Conservation (phyloP, 2,797 vertebrate species). For the Anguilla obscura region DNA sequence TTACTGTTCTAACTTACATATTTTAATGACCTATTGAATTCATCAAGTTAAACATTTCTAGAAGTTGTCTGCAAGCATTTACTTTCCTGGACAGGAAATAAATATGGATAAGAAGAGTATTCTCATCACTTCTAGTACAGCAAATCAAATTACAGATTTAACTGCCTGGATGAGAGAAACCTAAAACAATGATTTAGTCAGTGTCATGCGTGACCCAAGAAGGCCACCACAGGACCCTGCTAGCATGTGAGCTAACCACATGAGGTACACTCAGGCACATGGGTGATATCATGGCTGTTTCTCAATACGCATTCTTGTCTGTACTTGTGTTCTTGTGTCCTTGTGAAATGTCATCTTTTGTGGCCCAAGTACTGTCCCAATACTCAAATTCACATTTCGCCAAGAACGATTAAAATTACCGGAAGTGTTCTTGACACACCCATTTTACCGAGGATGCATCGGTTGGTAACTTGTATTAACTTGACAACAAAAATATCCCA, state of each 20-base stretch:
- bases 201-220: neutral
- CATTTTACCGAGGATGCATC: too few species aligned
- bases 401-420: too few species aligned
- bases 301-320: too few species aligned
- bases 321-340: too few species aligned
- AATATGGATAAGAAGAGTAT: neutral
- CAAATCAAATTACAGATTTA: neutral
- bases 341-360: too few species aligned
- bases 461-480: too few species aligned
- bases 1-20: neutral
- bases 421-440: too few species aligned
- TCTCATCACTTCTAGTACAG: conserved; percentile 17
- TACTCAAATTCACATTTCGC: too few species aligned
- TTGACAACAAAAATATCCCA: too few species aligned
- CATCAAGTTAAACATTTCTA: neutral
- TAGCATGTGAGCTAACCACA: too few species aligned
- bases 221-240: too few species aligned
- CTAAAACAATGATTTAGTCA: neutral
- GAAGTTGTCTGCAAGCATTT: neutral
- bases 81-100: neutral
- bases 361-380: too few species aligned
- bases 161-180: neutral
- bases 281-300: conserved; percentile 25
- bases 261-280: conserved; percentile 33
- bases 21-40: neutral